Evolutionary conservation across 1,140 invertebrate genomes (phyloP).

Genomic region (Doryteuthis pealeii): DNA sequence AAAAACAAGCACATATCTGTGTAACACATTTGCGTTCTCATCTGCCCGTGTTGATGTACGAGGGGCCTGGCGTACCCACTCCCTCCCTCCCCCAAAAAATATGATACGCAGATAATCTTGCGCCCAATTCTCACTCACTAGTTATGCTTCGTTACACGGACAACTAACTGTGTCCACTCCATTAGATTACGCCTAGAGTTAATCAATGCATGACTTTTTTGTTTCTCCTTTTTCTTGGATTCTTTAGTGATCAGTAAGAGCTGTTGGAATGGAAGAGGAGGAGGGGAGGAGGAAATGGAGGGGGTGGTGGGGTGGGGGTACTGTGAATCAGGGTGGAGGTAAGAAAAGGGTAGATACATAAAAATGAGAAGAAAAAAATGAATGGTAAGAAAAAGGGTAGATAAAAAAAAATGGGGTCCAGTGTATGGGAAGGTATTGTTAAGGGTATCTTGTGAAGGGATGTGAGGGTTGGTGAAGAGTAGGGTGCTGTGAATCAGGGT

Average conservation of each 20-base stretch:
- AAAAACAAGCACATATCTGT: background rate
- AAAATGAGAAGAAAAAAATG: background rate
- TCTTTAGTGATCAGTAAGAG: too few species aligned
- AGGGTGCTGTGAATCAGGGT: background rate
- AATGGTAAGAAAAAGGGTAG: background rate
- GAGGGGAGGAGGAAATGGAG: slow-evolving; percentile 13
- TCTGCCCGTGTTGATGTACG: too few species aligned
- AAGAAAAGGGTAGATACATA: background rate
- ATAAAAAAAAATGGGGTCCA: background rate
- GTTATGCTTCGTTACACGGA: too few species aligned
- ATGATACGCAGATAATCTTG: too few species aligned
- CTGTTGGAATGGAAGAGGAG: slow-evolving; percentile 5
- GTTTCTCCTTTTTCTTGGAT: too few species aligned
- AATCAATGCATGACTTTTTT: too few species aligned
- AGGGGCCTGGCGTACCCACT: too few species aligned
- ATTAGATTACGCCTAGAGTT: too few species aligned
- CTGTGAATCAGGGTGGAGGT: background rate
- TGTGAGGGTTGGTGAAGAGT: slow-evolving; percentile 8
- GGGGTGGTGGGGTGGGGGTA: slow-evolving; percentile 10
- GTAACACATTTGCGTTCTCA: background rate
- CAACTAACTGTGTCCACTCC: too few species aligned
- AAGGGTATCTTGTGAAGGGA: slow-evolving; percentile 4
- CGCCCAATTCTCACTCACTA: too few species aligned
- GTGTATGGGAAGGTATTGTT: background rate
- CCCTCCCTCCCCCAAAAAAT: too few species aligned